Percentiles rank a stretch among this genome's conserved stretches.
Conservation (phyloP, 2,113 vertebrate genomes). For the Ovibos moschatus region DNA sequence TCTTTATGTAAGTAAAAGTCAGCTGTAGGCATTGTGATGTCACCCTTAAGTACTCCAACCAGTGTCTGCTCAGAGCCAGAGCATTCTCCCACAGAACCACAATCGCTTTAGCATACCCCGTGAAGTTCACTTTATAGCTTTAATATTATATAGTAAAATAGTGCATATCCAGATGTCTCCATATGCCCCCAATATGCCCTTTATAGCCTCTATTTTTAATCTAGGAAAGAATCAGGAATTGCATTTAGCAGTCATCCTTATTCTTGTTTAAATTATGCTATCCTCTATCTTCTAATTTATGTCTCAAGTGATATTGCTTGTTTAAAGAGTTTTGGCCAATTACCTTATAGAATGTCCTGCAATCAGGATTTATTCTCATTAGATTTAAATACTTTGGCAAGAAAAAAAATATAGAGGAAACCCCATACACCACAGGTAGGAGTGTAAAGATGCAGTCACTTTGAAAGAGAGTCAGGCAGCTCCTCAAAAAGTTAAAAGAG, state of each 20-base stretch:
- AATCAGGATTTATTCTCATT: background rate
- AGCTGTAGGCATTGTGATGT: background rate
- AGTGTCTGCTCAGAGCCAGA: background rate
- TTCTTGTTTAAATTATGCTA: background rate
- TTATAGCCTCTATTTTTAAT: background rate
- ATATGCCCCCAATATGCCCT: background rate
- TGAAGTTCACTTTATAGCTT: background rate
- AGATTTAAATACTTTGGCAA: background rate
- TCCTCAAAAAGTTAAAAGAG: background rate
- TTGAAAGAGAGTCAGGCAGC: background rate
- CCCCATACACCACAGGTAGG: background rate
- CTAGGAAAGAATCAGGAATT: background rate
- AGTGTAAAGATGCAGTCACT: background rate
- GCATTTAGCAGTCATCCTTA: background rate
- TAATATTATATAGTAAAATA: background rate
- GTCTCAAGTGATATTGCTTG: background rate
- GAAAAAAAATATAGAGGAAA: background rate
- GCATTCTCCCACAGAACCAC: background rate
- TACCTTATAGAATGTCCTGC: background rate
- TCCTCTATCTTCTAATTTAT: background rate
- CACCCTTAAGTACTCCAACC: background rate
- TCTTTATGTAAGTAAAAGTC: background rate
- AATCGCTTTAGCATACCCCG: background rate
- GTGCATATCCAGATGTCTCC: background rate
- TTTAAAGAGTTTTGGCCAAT: background rate